Percentiles rank a stretch among this genome's conserved stretches.
These are phyloP conservation scores for Labeo calbasu DNA, from an alignment of 2,797 vertebrate genomes.

Conservation along the genomic window DNA sequence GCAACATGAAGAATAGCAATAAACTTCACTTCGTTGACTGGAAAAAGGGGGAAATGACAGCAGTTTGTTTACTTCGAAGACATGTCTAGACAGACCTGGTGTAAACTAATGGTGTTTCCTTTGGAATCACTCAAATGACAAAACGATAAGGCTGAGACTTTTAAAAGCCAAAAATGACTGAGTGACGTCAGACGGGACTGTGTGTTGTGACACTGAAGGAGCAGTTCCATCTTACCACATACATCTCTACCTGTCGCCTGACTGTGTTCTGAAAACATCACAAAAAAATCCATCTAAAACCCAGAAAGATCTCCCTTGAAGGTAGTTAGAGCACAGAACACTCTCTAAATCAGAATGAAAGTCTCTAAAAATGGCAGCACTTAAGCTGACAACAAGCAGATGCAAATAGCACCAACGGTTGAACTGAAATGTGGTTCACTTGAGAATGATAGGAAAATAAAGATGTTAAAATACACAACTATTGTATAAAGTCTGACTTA, in stretches of 20 bases:
- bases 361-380: background rate
- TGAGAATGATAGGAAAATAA: background rate
- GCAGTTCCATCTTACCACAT: background rate
- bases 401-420: background rate
- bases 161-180: constrained; percentile 1
- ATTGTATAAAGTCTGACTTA: background rate
- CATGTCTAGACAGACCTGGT: background rate
- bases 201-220: background rate
- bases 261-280: background rate
- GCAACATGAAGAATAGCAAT: background rate
- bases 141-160: background rate
- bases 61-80: background rate
- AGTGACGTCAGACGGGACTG: background rate
- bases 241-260: background rate
- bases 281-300: background rate
- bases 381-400: background rate
- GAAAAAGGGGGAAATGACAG: background rate
- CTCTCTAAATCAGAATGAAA: background rate
- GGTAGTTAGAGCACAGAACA: background rate
- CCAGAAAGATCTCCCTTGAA: background rate
- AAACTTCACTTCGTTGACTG: background rate
- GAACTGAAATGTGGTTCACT: background rate
- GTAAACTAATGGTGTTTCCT: background rate
- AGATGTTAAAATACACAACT: background rate
- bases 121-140: constrained; percentile 13